Conservation (phyloP, 2,113 vertebrate genomes). For the Progne subis region DNA sequence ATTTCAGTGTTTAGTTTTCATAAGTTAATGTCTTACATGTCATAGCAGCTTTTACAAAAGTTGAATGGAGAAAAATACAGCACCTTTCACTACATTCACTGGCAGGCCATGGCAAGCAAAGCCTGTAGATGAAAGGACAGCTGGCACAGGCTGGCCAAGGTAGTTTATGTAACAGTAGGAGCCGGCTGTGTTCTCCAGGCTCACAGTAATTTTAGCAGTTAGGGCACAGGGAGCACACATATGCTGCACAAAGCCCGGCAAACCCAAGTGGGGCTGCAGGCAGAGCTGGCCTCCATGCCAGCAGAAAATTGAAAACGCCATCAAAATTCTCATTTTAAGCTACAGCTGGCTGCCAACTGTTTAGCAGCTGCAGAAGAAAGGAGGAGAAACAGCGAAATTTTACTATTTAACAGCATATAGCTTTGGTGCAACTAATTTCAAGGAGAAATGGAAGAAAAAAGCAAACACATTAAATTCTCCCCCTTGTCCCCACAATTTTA, state of each 20-base stretch:
- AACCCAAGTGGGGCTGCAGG: background rate
- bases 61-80: background rate
- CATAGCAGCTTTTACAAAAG: background rate
- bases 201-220: background rate
- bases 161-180: background rate
- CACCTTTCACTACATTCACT: background rate
- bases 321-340: conserved; percentile 2
- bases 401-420: background rate
- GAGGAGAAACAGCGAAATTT: background rate
- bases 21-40: background rate
- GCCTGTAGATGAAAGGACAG: background rate
- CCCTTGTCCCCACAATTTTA: background rate
- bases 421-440: background rate
- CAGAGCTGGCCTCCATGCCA: background rate
- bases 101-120: background rate
- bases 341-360: background rate
- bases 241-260: background rate
- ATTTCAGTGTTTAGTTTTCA: background rate
- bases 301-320: background rate
- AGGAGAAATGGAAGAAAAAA: background rate
- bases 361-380: background rate
- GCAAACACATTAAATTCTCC: background rate
- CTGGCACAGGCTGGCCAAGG: background rate
- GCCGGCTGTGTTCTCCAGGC: background rate
- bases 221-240: background rate